A percentile compares a stretch with the other conserved stretches of the same genome.
phyloP scores from a whole-genome alignment of 2,888 invertebrate genomes.

The Harpagoxenus sublaevis region DNA sequence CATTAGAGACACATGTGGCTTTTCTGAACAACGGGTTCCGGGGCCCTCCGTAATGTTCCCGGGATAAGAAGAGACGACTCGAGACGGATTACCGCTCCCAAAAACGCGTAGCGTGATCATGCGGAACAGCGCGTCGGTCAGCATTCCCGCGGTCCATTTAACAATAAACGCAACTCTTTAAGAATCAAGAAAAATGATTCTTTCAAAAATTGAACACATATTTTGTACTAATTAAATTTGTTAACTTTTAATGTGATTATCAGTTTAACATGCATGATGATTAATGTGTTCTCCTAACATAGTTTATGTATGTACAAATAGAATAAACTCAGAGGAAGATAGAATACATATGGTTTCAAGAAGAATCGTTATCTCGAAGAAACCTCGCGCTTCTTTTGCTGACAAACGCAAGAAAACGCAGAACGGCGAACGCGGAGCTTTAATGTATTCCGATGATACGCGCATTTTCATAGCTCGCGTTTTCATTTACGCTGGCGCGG shows the following conservation, averaged over 20 bases:
- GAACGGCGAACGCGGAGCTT: not conserved
- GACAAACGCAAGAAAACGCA: conserved; percentile 54
- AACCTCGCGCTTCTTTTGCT: not conserved
- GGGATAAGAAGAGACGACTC: conserved; percentile 26
- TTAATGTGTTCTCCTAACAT: not conserved
- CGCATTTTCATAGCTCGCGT: conserved; percentile 28
- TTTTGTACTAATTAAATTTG: not conserved
- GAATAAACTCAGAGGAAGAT: not conserved
- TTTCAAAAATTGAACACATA: not conserved
- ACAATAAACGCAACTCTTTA: not conserved
- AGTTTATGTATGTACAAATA: not conserved
- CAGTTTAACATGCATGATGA: not conserved
- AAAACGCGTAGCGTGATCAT: conserved; percentile 31
- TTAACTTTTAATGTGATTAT: not conserved
- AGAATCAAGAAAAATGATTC: not conserved
- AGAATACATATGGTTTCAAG: not conserved
- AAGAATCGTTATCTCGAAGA: not conserved
- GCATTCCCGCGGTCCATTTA: not conserved
- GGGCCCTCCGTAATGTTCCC: conserved; percentile 34
- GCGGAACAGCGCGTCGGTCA: not conserved
- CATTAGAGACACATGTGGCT: conserved; percentile 75
- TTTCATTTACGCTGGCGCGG: conserved; percentile 10
- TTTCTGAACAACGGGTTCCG: conserved; percentile 59
- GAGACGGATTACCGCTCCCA: conserved; percentile 53
- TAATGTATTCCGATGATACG: conserved; percentile 33